Evolutionary conservation across 2,888 invertebrate genomes (phyloP).

Genomic region (Caenorhabditis drosophilae): DNA sequence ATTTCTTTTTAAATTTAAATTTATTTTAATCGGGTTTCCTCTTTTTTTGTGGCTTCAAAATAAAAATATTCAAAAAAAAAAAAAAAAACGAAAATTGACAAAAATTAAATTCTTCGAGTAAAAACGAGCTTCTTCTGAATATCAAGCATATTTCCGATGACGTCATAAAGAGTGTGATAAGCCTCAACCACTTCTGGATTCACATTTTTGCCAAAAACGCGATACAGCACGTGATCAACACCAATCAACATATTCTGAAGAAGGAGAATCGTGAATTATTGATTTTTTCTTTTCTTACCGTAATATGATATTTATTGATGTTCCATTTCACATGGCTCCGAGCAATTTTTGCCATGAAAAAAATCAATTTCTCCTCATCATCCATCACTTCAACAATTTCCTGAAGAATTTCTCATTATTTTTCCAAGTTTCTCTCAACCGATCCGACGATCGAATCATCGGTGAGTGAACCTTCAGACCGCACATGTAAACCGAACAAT

Average conservation of each 20-base stretch:
- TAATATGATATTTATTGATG: conserved; percentile 57
- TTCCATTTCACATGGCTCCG: conserved; percentile 51
- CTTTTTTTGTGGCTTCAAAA: not conserved
- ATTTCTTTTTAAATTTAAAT: not conserved
- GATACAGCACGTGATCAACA: conserved; percentile 38
- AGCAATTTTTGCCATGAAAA: conserved; percentile 45
- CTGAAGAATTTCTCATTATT: conserved; percentile 16
- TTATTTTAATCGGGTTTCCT: not conserved
- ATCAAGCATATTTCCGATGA: conserved; percentile 57
- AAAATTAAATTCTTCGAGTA: not conserved
- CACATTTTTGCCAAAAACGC: conserved; percentile 32
- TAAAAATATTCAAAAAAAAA: not conserved
- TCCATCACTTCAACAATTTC: conserved; percentile 46
- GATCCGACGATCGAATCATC: not conserved
- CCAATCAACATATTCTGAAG: conserved; percentile 54
- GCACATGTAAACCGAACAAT: conserved; percentile 55
- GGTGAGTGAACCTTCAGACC: conserved; percentile 42
- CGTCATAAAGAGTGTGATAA: conserved; percentile 55
- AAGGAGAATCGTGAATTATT: not conserved
- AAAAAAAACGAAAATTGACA: not conserved
- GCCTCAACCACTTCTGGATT: conserved; percentile 45
- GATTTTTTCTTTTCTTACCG: conserved; percentile 16
- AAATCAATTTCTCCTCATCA: conserved; percentile 36
- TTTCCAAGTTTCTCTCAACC: not conserved
- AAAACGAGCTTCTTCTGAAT: conserved; percentile 35